Percentiles rank a stretch among this genome's conserved stretches.
Evolutionary conservation across 53 echinoderm and acorn worm genomes (phyloP).

Genomic region (Holothuria scabra): DNA sequence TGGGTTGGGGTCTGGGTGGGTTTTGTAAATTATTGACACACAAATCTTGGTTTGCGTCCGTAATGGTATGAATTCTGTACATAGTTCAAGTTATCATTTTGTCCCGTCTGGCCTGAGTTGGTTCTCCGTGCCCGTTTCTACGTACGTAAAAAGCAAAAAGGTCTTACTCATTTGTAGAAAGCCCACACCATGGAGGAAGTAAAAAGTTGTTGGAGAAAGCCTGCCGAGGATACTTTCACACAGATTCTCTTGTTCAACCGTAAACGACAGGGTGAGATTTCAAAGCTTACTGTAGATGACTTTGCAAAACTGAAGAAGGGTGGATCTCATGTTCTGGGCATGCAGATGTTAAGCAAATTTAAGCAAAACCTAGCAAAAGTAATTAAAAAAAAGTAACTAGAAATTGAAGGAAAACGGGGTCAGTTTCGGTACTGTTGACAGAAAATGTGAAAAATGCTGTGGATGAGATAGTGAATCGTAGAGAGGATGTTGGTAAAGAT

Average conservation of each 20-base stretch:
- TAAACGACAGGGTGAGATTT: slow-evolving; percentile 6
- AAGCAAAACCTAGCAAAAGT: slow-evolving; percentile 47
- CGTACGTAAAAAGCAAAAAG: too few species aligned
- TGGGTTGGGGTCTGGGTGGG: too few species aligned
- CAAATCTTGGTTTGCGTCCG: too few species aligned
- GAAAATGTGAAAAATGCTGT: background rate
- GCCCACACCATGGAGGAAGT: background rate
- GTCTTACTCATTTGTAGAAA: too few species aligned
- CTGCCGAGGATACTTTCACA: slow-evolving; percentile 24
- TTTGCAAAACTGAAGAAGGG: slow-evolving; percentile 35
- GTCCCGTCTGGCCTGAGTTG: too few species aligned
- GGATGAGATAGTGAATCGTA: too few species aligned
- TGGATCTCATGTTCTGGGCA: slow-evolving; percentile 31
- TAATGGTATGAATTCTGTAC: too few species aligned
- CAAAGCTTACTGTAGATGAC: slow-evolving; percentile 57
- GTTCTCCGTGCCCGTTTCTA: too few species aligned
- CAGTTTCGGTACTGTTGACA: slow-evolving; percentile 59
- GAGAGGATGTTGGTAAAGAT: too few species aligned
- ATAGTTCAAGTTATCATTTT: too few species aligned
- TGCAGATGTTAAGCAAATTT: slow-evolving; percentile 47
- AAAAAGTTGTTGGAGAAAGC: slow-evolving; percentile 20
- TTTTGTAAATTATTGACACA: too few species aligned
- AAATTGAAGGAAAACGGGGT: slow-evolving; percentile 65
- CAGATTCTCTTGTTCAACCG: slow-evolving; percentile 66
- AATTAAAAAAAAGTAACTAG: slow-evolving; percentile 53